Evolutionary conservation across 2,888 invertebrate genomes (phyloP), one percentile per base, ranked within the genome.

Genomic region (Stictocephala bisonia): DNA sequence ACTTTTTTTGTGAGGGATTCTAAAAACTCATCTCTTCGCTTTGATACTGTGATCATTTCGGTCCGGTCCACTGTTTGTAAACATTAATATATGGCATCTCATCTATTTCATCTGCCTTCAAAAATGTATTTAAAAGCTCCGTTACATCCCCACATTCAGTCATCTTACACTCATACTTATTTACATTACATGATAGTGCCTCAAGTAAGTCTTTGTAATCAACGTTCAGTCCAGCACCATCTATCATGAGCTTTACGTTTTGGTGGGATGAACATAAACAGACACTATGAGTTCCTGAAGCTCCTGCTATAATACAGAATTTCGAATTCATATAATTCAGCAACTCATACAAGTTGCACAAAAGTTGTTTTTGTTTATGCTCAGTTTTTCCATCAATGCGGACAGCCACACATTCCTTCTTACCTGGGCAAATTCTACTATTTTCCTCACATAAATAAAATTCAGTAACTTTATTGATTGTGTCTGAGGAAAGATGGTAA

Each of bases 201-300:
- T 69, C 68, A 20, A 69, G 3, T 44, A 69, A 40, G n/a, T 69
- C 53, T 69, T 51, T 69, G 56, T 69, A 69, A 56, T 35, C 35
- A 22, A 53, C 18, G 40, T 56, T 69, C 13, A 69, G 31, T 40
- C 40, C 40, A 9, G 40, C 64, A 9, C 64, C 64, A 11, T 31
- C 64, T 35, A 64, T 18, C 64, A 64, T 64, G 18, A 64, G 18
- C 31, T 64, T 64, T 6, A 64, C 22, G 20, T 64, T 64, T 64
- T 64, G 64, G 20, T 31, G 64, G n/a, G 31, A 64, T 7, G 60
- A 27, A 60, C 60, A 60, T 9, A 60, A 7, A 60, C 27, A 60
- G 18, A 60, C 60, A 60, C 31, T 60, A 29, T 60, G 60, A 29
- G 60, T 60, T 29, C 60, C 60, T 29, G 60, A 27, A 29, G 60